Conservation (phyloP, 2,888 invertebrate species). For the Geotrupes spiniger region DNA sequence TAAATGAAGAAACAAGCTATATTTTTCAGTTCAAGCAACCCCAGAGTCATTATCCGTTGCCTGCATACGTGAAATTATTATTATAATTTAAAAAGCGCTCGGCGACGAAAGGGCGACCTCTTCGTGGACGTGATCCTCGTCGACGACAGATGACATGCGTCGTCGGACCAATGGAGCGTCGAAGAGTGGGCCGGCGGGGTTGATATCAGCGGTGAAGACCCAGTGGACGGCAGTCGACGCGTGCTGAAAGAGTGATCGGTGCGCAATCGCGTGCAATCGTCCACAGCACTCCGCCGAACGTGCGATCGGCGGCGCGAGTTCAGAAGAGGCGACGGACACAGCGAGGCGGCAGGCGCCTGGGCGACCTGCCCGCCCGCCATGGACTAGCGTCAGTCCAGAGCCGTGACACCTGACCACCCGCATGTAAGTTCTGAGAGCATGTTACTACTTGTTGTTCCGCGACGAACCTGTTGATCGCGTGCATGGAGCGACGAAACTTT, state of each 20-base stretch:
- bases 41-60: too few relatives aligned
- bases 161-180: slow-evolving; percentile 40
- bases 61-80: too few relatives aligned
- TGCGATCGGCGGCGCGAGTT: slow-evolving; percentile 37
- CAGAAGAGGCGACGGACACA: slow-evolving; percentile 46
- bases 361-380: slow-evolving; percentile 42
- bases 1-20: too few relatives aligned
- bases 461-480: too few relatives aligned
- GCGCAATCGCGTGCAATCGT: slow-evolving; percentile 40
- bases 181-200: slow-evolving; percentile 43
- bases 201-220: slow-evolving; percentile 40
- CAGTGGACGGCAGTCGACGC: slow-evolving; percentile 41
- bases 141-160: slow-evolving; percentile 41
- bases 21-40: too few relatives aligned
- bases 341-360: slow-evolving; percentile 48
- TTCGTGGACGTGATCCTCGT: too few relatives aligned
- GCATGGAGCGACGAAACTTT: too few relatives aligned
- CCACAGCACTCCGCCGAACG: slow-evolving; percentile 9
- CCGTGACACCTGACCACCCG: slow-evolving; percentile 42
- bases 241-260: slow-evolving; percentile 38
- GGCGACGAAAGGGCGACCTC: too few relatives aligned
- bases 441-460: too few relatives aligned
- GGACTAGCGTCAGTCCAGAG: slow-evolving; percentile 39
- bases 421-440: slow-evolving; percentile 38
- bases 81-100: too few relatives aligned